Conservation (phyloP, 2,113 vertebrate species). For the Parotia lawesii region DNA sequence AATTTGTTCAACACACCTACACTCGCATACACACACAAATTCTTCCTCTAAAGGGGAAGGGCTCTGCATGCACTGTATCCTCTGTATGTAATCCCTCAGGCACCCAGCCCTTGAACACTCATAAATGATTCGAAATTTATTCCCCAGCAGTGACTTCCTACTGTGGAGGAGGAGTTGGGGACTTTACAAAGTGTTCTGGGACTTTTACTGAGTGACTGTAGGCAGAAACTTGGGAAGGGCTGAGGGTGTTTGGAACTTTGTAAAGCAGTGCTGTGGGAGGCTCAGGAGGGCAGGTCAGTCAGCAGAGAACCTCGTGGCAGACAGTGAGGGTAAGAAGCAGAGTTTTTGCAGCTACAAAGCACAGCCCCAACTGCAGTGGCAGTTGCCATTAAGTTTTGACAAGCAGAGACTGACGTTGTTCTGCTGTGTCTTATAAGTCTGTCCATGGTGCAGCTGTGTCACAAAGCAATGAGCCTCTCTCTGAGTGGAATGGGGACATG, state of each 20-base stretch:
- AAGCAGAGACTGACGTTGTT: fast-evolving
- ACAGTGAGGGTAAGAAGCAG: background rate
- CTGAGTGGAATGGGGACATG: background rate
- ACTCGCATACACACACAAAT: fast-evolving
- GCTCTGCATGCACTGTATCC: background rate
- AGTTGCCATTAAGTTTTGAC: background rate
- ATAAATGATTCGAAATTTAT: background rate
- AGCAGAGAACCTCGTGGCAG: background rate
- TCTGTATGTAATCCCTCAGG: background rate
- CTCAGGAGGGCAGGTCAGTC: background rate
- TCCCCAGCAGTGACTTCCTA: background rate
- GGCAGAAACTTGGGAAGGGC: background rate
- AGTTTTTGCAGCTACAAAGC: background rate
- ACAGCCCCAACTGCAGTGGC: background rate
- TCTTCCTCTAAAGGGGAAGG: background rate
- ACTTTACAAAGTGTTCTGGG: background rate
- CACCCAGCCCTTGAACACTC: background rate
- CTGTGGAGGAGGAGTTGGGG: background rate
- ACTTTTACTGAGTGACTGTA: background rate
- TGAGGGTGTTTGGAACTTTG: too few species aligned
- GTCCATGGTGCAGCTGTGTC: background rate
- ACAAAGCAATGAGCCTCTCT: background rate
- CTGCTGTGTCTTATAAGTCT: background rate
- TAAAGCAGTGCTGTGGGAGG: background rate
- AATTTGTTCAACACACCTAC: background rate